These are phyloP conservation scores for Phrynocephalus forsythii DNA, from an alignment of 2,797 vertebrate species.

Conservation along the genomic window DNA sequence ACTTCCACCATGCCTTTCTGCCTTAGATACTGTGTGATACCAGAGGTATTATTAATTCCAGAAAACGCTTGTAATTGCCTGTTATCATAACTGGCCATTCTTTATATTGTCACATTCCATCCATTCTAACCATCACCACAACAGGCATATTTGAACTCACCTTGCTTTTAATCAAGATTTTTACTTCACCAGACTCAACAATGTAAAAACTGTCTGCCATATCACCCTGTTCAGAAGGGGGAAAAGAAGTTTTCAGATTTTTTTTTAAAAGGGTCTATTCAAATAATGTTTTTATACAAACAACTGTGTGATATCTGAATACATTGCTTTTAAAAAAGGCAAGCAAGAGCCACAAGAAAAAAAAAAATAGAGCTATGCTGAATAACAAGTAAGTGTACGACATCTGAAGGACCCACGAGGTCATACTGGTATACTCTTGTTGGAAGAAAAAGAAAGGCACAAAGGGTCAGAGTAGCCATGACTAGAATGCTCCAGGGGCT, in stretches of 20 bases:
- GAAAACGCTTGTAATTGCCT: too few species aligned
- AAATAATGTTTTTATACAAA: slow-evolving; percentile 31
- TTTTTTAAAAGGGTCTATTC: slow-evolving; percentile 11
- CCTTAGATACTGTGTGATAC: neutral
- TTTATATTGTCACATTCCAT: neutral
- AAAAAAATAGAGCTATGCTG: neutral
- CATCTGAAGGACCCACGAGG: neutral
- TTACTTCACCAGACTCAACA: slow-evolving; percentile 94
- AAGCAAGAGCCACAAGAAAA: neutral
- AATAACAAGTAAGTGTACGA: neutral
- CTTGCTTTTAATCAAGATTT: slow-evolving; percentile 99
- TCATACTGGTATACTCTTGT: too few species aligned
- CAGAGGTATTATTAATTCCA: neutral
- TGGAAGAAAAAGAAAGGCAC: neutral
- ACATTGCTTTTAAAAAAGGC: neutral
- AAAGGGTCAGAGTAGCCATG: too few species aligned
- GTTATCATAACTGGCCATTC: neutral
- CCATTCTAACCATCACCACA: neutral
- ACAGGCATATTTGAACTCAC: slow-evolving; percentile 75
- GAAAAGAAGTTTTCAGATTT: slow-evolving; percentile 24
- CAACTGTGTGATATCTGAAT: slow-evolving; percentile 32
- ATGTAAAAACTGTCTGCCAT: slow-evolving; percentile 96
- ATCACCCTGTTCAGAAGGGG: slow-evolving; percentile 85
- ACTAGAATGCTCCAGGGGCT: neutral
- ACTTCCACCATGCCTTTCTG: neutral